These are phyloP conservation scores for Apteryx mantelli DNA, from an alignment of 2,113 vertebrate species.

Conservation along the genomic window DNA sequence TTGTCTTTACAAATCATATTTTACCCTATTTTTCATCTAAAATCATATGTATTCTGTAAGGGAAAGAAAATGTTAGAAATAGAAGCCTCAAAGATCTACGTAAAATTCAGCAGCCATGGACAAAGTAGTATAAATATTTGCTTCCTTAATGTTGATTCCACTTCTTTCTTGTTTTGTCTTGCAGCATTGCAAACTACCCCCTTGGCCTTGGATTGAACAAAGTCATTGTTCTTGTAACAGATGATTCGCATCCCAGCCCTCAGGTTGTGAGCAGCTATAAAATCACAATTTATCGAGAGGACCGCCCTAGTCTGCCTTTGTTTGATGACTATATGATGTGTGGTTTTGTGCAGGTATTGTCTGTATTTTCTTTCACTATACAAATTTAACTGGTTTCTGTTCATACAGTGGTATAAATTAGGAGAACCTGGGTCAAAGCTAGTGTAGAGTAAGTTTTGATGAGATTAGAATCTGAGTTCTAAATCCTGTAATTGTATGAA, in stretches of 20 bases:
- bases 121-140: neutral
- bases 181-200: constrained; percentile 86
- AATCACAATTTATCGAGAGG: constrained; percentile 87
- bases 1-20: neutral
- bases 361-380: neutral
- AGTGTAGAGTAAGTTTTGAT: neutral
- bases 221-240: constrained; percentile 84
- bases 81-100: neutral
- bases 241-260: constrained; percentile 61
- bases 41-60: neutral
- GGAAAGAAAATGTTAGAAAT: neutral
- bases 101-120: neutral
- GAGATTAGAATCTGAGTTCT: neutral
- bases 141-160: neutral
- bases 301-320: constrained; percentile 90
- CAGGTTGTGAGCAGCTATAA: constrained; percentile 86
- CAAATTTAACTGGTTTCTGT: neutral
- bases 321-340: constrained; percentile 90
- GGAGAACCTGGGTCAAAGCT: neutral
- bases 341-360: constrained; percentile 89
- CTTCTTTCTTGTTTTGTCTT: neutral
- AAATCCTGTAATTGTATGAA: neutral
- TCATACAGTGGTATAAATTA: neutral
- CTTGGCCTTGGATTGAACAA: constrained; percentile 89
- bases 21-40: neutral